Evolutionary conservation across 1,140 invertebrate species (phyloP), one percentile per base, ranked within the genome.

Genomic region (Tetraneura akinire): DNA sequence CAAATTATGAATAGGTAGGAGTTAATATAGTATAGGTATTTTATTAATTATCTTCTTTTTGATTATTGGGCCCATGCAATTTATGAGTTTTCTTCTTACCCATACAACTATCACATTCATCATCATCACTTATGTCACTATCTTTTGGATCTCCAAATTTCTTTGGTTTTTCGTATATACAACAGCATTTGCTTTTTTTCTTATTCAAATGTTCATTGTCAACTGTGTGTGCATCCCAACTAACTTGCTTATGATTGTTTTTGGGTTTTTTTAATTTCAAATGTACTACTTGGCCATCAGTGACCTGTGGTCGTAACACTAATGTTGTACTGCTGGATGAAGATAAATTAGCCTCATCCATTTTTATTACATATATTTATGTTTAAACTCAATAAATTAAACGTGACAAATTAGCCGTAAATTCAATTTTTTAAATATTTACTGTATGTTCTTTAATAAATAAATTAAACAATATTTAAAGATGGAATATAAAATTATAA

Each of bases 181-280:
- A 96, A 86, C 94, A 96, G 87, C 95, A 96, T 90, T 96, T 97
- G 73, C 95, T 96, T 86, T 97, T 97, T 86, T 95, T 96, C 85
- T 93, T 95, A 84, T 94, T 93, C 90, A 96, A 90, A 84, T 95
- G 86, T 86, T 97, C 95, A 88, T 97, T 97, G 85, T 97, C 95
- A n/a, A 97, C 92, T 1, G 95, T 96, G 81, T 92, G 93, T 74
- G 90, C 90, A 42, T 91, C 91, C 93, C 94, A 97, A 82, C 92
- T 90, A 3, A 97, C 95, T 87, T 94, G 92, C 86, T 94, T 92
- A 81, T 89, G 88, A 53, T 88, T 88, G 84, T 90, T 90, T 84
- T 90, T 90, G 0, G 92, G 90, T 84, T 93, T 94, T 81, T 90
- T 89, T 51, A 95, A 87, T 66, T 90, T 91, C 60, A 97, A 86